Evolutionary conservation across 2,113 vertebrate genomes (phyloP), one percentile per base, ranked within the genome.

Genomic region (Pangasianodon hypophthalmus): DNA sequence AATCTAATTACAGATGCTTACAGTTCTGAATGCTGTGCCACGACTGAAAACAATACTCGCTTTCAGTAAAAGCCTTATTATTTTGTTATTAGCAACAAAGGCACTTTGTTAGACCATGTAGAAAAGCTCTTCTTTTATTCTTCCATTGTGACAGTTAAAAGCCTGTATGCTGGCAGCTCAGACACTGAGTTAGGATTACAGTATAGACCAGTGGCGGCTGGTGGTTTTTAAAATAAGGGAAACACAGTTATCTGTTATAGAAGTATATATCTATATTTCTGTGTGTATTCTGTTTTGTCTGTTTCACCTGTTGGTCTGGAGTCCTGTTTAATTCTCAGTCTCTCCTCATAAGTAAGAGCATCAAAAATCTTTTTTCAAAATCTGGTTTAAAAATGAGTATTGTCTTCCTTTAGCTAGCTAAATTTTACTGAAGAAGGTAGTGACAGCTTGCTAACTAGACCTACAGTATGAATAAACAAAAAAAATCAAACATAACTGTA

Each of bases 61-160:
- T 58, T 24, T n/a, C 29, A 41, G 21, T 8, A 75, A 54, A 46
- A 50, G 18, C 9, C n/a, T 50, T 48, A 81, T 64, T 83, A 58
- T 83, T 84, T 60, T 60, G 32, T 60, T 44, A 62, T 60, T 56
- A 73, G 29, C 67, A 54, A 52, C 48, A 73, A 87, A 71, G 48
- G 48, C 67, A 86, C 29, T 52, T 52, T 52, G 14, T 54, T 73
- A 50, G 14, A 37, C 18, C 29, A 21, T 16, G 56, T 71, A 13
- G 32, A 56, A 56, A 73, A 41, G 32, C 85, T 50, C 29, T 73
- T 26, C 32, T 44, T 37, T 37, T 54, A 41, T 73, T 73, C 50
- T 87, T 75, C 10, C 10, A 54, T 29, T 60, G 18, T 84, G 56
- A 60, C 56, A 62, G 56, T 24, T 84, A 60, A 60, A 84, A 81